Conservation (phyloP, 30 jellyfish, hydroid and myxozoan genomes). For the Hydra vulgaris region DNA sequence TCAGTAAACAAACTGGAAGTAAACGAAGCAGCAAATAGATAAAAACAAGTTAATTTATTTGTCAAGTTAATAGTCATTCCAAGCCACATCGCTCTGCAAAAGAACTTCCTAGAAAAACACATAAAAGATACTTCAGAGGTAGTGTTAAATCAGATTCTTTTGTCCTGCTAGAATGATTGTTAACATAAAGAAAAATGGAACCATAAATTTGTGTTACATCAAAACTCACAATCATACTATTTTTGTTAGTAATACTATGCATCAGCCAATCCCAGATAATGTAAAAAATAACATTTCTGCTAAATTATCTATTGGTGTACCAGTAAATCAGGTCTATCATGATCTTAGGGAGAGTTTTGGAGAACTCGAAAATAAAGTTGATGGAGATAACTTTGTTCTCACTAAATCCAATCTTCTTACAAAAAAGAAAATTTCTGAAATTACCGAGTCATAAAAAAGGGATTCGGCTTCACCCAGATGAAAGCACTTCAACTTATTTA, state of each 20-base stretch:
- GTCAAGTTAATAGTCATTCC: constrained; percentile 32
- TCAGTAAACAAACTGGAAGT: neutral
- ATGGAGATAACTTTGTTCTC: neutral
- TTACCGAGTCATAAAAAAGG: constrained; percentile 3
- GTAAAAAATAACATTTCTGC: constrained; percentile 12
- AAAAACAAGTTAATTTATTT: constrained; percentile 2
- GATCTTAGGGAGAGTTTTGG: constrained; percentile 23
- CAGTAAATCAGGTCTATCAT: constrained; percentile 23
- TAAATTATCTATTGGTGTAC: constrained; percentile 22
- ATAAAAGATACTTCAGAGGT: constrained; percentile 22
- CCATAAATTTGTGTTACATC: constrained; percentile 9
- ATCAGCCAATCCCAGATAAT: constrained; percentile 31
- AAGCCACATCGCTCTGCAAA: constrained; percentile 14
- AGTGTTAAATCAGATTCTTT: constrained; percentile 26
- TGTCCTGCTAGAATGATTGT: constrained; percentile 51
- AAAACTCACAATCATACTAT: constrained; percentile 37
- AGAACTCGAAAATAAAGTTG: constrained; percentile 10
- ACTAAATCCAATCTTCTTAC: neutral
- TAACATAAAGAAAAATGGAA: too few species aligned
- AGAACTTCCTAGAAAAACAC: constrained; percentile 15
- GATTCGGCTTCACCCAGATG: constrained; percentile 38
- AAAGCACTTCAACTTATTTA: constrained; percentile 24
- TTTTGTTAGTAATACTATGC: constrained; percentile 14
- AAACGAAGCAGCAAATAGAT: neutral
- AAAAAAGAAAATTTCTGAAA: constrained; percentile 7